Conservation (phyloP, 2,888 invertebrate species). For the Electrophaes corylata region DNA sequence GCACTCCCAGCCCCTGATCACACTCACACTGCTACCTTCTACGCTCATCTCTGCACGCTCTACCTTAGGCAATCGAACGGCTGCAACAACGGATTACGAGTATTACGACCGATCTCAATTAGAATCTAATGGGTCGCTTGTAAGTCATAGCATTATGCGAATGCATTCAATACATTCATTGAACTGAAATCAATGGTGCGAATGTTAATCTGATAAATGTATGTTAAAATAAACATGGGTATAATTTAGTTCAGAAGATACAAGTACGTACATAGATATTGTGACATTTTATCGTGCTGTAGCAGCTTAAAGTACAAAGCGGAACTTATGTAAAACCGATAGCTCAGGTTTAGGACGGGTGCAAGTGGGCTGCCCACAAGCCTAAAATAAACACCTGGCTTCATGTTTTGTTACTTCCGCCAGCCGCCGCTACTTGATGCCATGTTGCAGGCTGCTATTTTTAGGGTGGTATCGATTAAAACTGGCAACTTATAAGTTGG, state of each 20-base stretch:
- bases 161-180: constrained; percentile 28
- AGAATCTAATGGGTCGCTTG: constrained; percentile 42
- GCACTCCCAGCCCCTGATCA: constrained; percentile 73
- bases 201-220: constrained; percentile 35
- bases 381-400: constrained; percentile 47
- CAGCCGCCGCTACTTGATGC: constrained; percentile 14
- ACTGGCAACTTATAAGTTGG: constrained; percentile 9
- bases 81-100: constrained; percentile 60
- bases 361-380: constrained; percentile 47
- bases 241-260: constrained; percentile 36
- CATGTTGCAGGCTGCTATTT: constrained; percentile 20
- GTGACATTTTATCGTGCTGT: constrained; percentile 39
- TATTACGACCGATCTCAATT: constrained; percentile 53
- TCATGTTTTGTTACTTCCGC: constrained; percentile 40
- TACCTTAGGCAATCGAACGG: constrained; percentile 27
- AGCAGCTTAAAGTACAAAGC: constrained; percentile 51
- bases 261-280: constrained; percentile 37
- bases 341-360: constrained; percentile 54
- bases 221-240: constrained; percentile 38
- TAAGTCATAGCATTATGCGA: constrained; percentile 31
- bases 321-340: constrained; percentile 66
- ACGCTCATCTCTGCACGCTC: constrained; percentile 50
- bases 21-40: constrained; percentile 55
- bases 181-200: constrained; percentile 24
- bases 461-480: constrained; percentile 11